Conservation (phyloP, 2,113 vertebrate genomes). For the Formicarius rufipectus region DNA sequence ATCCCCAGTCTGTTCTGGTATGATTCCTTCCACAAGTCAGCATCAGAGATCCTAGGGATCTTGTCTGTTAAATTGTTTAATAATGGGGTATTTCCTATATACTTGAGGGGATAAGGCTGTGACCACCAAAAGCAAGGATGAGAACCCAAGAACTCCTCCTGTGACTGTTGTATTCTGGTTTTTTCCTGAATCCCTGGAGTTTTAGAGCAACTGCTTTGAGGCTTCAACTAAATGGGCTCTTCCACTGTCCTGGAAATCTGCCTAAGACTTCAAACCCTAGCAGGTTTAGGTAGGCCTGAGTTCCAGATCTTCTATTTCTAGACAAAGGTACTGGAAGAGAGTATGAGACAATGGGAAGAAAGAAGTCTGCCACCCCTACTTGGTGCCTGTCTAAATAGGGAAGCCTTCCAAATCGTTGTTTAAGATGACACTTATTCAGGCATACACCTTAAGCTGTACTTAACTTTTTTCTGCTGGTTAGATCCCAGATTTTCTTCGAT, state of each 20-base stretch:
- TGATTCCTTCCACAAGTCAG: background rate
- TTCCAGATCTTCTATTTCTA: background rate
- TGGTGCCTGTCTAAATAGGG: background rate
- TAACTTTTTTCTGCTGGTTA: background rate
- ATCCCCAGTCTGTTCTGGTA: background rate
- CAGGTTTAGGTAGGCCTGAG: background rate
- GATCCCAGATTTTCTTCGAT: background rate
- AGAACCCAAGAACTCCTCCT: background rate
- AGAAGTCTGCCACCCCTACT: background rate
- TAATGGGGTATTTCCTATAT: background rate
- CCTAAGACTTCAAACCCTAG: background rate
- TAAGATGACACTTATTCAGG: background rate
- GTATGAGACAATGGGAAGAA: background rate
- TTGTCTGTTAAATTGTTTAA: background rate
- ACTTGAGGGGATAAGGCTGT: background rate
- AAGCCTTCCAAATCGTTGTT: background rate
- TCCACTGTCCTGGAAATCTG: background rate
- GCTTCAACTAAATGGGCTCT: background rate
- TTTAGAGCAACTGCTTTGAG: rapidly evolving
- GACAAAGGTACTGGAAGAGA: background rate
- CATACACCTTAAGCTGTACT: background rate
- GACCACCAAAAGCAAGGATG: background rate
- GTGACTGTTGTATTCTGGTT: background rate
- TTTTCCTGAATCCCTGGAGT: background rate
- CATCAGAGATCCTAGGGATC: background rate